Evolutionary conservation across 2,888 invertebrate genomes (phyloP).

Genomic region (Furcula furcula): DNA sequence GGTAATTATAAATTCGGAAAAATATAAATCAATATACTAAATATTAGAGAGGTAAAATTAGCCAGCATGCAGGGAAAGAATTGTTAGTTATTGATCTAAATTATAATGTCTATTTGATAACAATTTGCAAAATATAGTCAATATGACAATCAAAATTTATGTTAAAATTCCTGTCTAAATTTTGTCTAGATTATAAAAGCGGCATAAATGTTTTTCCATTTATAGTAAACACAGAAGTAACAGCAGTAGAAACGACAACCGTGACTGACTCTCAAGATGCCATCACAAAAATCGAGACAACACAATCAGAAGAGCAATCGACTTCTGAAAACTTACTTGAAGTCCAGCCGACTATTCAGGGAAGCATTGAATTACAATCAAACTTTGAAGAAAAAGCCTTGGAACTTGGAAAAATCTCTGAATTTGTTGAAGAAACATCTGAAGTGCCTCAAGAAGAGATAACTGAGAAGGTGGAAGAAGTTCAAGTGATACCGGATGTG

Average conservation of each 20-base stretch:
- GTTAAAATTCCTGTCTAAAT: too few relatives aligned
- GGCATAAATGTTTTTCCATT: constrained; percentile 2
- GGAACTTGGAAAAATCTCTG: constrained; percentile 3
- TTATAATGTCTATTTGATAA: too few relatives aligned
- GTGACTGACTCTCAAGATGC: constrained; percentile 12
- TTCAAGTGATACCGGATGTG: constrained; percentile 7
- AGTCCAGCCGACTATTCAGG: not conserved
- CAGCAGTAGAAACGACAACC: constrained; percentile 19
- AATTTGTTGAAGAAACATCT: constrained; percentile 9
- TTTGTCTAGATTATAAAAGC: too few relatives aligned
- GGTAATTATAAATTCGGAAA: constrained; percentile 17
- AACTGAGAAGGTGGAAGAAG: constrained; percentile 12
- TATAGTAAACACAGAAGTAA: constrained; percentile 26
- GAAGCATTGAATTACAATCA: not conserved
- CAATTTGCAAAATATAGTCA: too few relatives aligned
- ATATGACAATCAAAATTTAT: too few relatives aligned
- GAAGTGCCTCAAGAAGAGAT: constrained; percentile 15
- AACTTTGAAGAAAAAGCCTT: constrained; percentile 3
- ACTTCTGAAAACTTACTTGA: constrained; percentile 5
- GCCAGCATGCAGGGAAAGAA: too few relatives aligned
- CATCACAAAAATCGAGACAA: constrained; percentile 16
- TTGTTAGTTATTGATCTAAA: too few relatives aligned
- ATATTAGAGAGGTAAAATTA: too few relatives aligned
- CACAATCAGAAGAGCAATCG: constrained; percentile 16
- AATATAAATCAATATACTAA: too few relatives aligned